phyloP scores from a whole-genome alignment of 2,888 invertebrate species.

The Pollenia labialis region DNA sequence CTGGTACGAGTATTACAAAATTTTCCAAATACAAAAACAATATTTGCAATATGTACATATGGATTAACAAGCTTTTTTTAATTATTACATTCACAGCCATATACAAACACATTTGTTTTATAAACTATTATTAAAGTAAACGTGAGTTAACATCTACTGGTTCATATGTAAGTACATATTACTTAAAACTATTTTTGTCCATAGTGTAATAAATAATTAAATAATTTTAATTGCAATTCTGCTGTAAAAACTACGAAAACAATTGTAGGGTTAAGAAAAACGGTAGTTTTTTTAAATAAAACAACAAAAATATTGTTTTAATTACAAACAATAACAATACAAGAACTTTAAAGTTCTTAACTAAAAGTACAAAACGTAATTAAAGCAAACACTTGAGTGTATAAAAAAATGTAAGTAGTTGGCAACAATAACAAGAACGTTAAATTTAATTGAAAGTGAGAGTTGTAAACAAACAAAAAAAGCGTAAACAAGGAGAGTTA shows the following conservation, averaged over 20 bases:
- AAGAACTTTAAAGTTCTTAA: neutral
- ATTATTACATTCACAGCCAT: conserved; percentile 9
- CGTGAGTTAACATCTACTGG: conserved; percentile 24
- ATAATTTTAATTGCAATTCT: too few species aligned
- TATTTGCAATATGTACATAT: neutral
- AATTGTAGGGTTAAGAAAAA: neutral
- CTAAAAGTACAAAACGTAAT: too few species aligned
- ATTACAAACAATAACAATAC: neutral
- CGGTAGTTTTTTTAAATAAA: neutral
- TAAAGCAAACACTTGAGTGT: too few species aligned
- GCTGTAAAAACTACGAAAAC: neutral
- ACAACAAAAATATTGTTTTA: neutral
- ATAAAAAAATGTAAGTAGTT: too few species aligned
- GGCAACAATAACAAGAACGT: too few species aligned
- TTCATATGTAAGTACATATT: too few species aligned
- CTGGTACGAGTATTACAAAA: neutral
- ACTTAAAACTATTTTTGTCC: neutral
- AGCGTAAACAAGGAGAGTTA: neutral
- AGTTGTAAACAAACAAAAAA: neutral
- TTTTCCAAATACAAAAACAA: conserved; percentile 9
- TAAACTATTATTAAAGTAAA: neutral
- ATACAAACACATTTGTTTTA: neutral
- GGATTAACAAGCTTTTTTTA: neutral
- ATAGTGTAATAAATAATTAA: neutral
- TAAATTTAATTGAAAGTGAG: neutral